Evolutionary conservation across 1,140 invertebrate species (phyloP), one percentile per base, ranked within the genome.

Genomic region (Saccostrea glomerata): DNA sequence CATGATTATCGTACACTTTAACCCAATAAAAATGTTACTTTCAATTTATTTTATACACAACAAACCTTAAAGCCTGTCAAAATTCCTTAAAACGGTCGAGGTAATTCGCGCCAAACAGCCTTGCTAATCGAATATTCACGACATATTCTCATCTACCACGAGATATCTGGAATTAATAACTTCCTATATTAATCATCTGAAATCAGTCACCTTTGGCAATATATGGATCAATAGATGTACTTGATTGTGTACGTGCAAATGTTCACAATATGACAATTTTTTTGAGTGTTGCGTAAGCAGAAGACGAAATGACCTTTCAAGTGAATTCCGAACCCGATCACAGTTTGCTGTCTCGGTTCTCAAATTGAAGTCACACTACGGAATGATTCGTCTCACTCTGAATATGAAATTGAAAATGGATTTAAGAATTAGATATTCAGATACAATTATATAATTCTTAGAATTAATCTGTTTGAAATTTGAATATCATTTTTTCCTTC

Each of bases 261-360:
- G 12, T 11, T 36, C 70, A 77, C 30, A 36, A 36, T 36, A 36
- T n/a, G n/a, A n/a, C n/a, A n/a, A 30, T 36, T 15, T 77, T 77
- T 36, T 17, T 36, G 7, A 77, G 30, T 36, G 70, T 77, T 77
- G 70, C 70, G 70, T 77, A 77, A 77, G 70, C 70, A 77, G 70
- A 77, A 77, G 23, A 77, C 60, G 15, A 0, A 36, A 36, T 13
- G 70, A 77, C 70, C 70, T 77, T 77, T 36, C 23, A 77, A 36
- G 11, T 36, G 70, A 30, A 30, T 30, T 77, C 30, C 70, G 70
- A 77, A 30, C 70, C 70, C 70, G 70, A 77, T 40, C 85, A n/a
- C 58, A 86, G 58, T 58, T n/a, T n/a, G 70, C 20, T 36, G 30
- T 36, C 0, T 36, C 30, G 30, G 4, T 60, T 60, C 20, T 13